These are phyloP conservation scores for Salvator merianae DNA, from an alignment of 2,113 vertebrate species.

Conservation along the genomic window DNA sequence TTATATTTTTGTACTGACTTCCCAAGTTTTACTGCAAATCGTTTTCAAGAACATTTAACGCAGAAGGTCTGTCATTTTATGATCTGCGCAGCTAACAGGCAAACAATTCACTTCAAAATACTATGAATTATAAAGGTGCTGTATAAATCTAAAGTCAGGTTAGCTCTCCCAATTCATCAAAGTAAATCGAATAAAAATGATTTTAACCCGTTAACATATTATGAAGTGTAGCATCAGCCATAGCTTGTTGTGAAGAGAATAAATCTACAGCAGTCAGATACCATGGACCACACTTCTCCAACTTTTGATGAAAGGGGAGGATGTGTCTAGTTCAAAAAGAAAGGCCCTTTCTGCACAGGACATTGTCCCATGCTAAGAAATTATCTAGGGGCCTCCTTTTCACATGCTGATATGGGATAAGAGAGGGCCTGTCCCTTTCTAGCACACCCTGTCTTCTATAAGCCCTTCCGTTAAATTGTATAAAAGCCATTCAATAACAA, in stretches of 20 bases:
- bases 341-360: neutral
- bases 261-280: too few relatives aligned
- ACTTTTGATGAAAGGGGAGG: neutral
- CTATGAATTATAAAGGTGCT: neutral
- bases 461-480: too few relatives aligned
- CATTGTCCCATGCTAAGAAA: too few relatives aligned
- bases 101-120: neutral
- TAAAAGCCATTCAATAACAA: too few relatives aligned
- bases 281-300: neutral
- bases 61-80: neutral
- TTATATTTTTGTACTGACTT: neutral
- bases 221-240: neutral
- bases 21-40: neutral
- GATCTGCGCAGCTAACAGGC: neutral
- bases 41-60: neutral
- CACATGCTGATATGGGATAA: too few relatives aligned
- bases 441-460: too few relatives aligned
- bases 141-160: neutral
- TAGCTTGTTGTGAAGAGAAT: neutral
- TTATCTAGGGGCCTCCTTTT: too few relatives aligned
- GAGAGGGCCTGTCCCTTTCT: too few relatives aligned
- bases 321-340: neutral
- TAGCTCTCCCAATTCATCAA: neutral
- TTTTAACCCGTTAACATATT: neutral
- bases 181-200: neutral